phyloP scores from a whole-genome alignment of 2,888 invertebrate genomes.

The Odiellus spinosus region DNA sequence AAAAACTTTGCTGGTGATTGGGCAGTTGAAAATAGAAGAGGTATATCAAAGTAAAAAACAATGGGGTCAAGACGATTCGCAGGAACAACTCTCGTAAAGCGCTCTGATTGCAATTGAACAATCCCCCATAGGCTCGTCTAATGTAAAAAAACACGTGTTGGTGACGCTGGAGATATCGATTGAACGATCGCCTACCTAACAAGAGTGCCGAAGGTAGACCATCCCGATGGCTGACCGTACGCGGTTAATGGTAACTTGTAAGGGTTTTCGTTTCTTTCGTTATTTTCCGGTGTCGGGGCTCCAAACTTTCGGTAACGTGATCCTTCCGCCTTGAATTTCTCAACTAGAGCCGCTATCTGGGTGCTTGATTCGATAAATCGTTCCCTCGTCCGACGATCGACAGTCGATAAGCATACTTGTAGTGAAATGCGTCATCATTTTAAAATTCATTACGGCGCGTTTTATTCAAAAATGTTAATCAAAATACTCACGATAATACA shows the following conservation, averaged over 20 bases:
- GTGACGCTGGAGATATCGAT: not conserved
- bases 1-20: slow-evolving; percentile 48
- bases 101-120: slow-evolving; percentile 42
- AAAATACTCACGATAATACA: slow-evolving; percentile 83
- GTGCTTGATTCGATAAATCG: slow-evolving; percentile 83
- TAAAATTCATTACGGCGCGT: too few species aligned
- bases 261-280: slow-evolving; percentile 17
- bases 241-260: slow-evolving; percentile 55
- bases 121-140: slow-evolving; percentile 14
- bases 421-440: too few species aligned
- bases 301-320: slow-evolving; percentile 50
- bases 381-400: slow-evolving; percentile 66
- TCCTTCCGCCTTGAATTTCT: slow-evolving; percentile 76
- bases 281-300: slow-evolving; percentile 24
- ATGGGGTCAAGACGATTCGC: slow-evolving; percentile 46
- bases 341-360: slow-evolving; percentile 77
- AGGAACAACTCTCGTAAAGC: slow-evolving; percentile 60
- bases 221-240: slow-evolving; percentile 52
- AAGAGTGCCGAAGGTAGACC: slow-evolving; percentile 49
- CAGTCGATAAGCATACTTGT: slow-evolving; percentile 55
- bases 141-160: slow-evolving; percentile 1
- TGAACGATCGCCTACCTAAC: slow-evolving; percentile 22
- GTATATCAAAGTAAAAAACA: slow-evolving; percentile 57
- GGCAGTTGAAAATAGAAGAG: slow-evolving; percentile 46
- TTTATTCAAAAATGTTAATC: too few species aligned